These are phyloP conservation scores for Theretra japonica DNA, from an alignment of 2,888 invertebrate genomes.

Conservation along the genomic window DNA sequence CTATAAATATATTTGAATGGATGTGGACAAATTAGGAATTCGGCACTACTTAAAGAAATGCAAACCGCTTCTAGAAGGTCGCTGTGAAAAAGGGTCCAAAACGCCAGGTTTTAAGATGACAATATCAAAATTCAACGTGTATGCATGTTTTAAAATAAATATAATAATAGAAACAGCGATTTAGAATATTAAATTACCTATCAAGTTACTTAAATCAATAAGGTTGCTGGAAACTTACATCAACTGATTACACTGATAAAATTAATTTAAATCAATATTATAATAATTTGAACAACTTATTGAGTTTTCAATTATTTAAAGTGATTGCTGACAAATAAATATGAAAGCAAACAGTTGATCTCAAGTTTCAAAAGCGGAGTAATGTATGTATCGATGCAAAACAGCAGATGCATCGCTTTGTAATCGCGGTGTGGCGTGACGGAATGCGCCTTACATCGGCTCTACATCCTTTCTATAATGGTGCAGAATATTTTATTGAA, in stretches of 20 bases:
- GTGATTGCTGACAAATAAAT: conserved; percentile 5
- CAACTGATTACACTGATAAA: no score
- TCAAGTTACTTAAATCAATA: no score
- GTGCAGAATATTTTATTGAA: background rate
- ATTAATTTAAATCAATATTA: no score
- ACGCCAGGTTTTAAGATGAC: no score
- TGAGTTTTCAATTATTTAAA: background rate
- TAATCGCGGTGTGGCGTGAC: conserved; percentile 16
- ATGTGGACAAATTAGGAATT: background rate
- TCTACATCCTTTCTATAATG: background rate
- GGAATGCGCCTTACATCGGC: conserved; percentile 27
- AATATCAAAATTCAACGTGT: no score
- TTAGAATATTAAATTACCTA: no score
- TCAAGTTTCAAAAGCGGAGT: conserved; percentile 5
- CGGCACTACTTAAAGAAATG: no score
- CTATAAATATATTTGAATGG: background rate
- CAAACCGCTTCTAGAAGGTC: no score
- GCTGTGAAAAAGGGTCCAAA: no score
- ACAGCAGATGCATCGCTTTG: conserved; percentile 28
- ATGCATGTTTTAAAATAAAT: no score
- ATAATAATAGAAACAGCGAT: no score
- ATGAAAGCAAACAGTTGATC: conserved; percentile 12
- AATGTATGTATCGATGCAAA: conserved; percentile 22
- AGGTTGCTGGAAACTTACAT: no score
- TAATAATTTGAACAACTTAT: background rate